Evolutionary conservation across 2,797 vertebrate genomes (phyloP).

Genomic region (Simalia tracyae): DNA sequence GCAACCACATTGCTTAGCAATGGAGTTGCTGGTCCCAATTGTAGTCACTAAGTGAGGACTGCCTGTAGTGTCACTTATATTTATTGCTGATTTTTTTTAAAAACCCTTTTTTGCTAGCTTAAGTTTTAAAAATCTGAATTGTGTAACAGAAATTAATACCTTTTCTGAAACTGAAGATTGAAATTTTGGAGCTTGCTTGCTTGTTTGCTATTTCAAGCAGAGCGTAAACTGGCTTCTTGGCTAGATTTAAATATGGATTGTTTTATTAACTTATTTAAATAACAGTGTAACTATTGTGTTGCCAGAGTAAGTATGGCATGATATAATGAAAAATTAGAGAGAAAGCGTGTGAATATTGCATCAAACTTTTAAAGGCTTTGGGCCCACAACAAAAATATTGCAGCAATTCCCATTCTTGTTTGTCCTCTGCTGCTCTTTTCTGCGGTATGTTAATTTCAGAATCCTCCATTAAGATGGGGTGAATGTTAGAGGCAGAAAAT

Average conservation of each 20-base stretch:
- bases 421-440: background rate
- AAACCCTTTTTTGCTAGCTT: background rate
- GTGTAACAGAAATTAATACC: background rate
- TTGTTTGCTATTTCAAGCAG: background rate
- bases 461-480: slow-evolving; percentile 46
- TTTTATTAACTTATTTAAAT: background rate
- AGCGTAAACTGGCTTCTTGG: background rate
- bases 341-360: slow-evolving; percentile 8
- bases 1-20: background rate
- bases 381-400: background rate
- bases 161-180: background rate
- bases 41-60: too few species aligned
- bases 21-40: background rate
- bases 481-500: slow-evolving; percentile 60
- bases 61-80: background rate
- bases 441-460: background rate
- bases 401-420: background rate
- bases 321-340: slow-evolving; percentile 15
- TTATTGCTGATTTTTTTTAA: background rate
- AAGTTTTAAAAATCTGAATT: background rate
- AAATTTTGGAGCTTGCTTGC: background rate
- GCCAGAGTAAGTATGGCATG: slow-evolving; percentile 13
- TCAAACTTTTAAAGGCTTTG: background rate
- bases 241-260: background rate
- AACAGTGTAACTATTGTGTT: slow-evolving; percentile 1